Evolutionary conservation across 2,888 invertebrate genomes (phyloP), one percentile per base, ranked within the genome.

Genomic region (Falcaria lacertinaria): DNA sequence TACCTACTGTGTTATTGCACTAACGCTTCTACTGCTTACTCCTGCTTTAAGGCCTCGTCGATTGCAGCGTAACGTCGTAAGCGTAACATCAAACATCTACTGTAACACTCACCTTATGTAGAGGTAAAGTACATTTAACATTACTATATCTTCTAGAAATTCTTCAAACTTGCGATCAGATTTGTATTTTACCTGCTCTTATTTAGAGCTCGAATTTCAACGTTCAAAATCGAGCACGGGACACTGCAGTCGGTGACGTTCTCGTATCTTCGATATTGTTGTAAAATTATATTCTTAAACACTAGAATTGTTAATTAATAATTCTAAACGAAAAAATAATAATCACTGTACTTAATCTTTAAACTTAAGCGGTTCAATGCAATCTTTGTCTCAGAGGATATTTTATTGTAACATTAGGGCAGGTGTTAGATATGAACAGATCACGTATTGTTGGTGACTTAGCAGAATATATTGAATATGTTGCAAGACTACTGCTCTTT

Each of bases 401-500:
- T 70, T 75, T 62, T 75, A 64, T 63, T 77, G 69, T 60, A 56
- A 58, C 64, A 64, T 61, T 66, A 77, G 76, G 68, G 67, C 82
- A 82, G 80, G 69, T 64, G 64, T 69, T 74, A 54, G 64, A n/a
- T 64, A 53, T 52, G 54, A 61, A 46, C 50, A 57, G 57, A 57
- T 60, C 50, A 65, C 63, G 64, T 72, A 72, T 71, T 85, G 84
- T 86, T 88, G 79, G 68, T 79, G 59, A 64, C 72, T 74, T 86
- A 86, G 84, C 68, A 74, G 80, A 88, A 88, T 88, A 88, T 87
- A 88, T 83, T 80, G 76, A 80, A 67, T 76, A 78, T 85, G 88
- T 88, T 88, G 83, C 80, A 86, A 80, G 70, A 81, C 73, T 69
- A 75, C 69, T 64, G 75, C 74, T 60, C 68, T 78, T 86, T 87